These are phyloP conservation scores for Hippolais icterina DNA, from an alignment of 2,113 vertebrate genomes.

Conservation along the genomic window DNA sequence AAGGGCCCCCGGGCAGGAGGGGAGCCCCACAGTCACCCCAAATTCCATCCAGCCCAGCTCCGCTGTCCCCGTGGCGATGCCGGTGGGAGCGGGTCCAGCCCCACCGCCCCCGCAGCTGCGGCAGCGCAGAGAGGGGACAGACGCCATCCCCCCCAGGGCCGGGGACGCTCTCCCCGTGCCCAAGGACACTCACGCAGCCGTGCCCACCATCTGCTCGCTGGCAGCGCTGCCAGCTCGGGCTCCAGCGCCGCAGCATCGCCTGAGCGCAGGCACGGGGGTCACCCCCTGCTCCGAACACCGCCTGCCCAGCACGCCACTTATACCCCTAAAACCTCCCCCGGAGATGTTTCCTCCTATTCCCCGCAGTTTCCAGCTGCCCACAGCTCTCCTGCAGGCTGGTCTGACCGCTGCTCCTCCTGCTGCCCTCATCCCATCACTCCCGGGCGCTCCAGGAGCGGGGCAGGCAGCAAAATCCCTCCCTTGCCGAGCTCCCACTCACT, in stretches of 20 bases:
- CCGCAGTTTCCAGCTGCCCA: rapidly evolving
- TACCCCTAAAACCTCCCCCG: rapidly evolving
- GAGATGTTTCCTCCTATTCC: rapidly evolving
- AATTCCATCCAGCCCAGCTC: rapidly evolving
- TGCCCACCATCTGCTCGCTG: conserved; percentile 12
- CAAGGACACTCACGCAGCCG: neutral
- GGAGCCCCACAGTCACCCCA: neutral
- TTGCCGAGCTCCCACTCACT: neutral
- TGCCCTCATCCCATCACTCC: neutral
- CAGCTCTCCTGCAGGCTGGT: neutral
- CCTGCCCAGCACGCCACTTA: rapidly evolving
- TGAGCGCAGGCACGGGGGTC: rapidly evolving
- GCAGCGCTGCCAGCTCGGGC: neutral
- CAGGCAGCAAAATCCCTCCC: neutral
- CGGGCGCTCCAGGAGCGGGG: neutral
- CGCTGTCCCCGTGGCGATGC: rapidly evolving
- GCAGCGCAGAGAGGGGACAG: neutral
- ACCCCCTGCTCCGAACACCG: rapidly evolving
- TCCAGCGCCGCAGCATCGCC: rapidly evolving
- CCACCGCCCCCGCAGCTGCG: rapidly evolving
- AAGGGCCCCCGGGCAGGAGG: neutral
- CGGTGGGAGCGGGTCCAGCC: rapidly evolving
- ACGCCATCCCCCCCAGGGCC: rapidly evolving
- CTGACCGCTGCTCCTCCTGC: rapidly evolving
- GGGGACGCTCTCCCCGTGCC: neutral